Conservation (phyloP, 1,140 invertebrate species). For the Polyergus mexicanus region DNA sequence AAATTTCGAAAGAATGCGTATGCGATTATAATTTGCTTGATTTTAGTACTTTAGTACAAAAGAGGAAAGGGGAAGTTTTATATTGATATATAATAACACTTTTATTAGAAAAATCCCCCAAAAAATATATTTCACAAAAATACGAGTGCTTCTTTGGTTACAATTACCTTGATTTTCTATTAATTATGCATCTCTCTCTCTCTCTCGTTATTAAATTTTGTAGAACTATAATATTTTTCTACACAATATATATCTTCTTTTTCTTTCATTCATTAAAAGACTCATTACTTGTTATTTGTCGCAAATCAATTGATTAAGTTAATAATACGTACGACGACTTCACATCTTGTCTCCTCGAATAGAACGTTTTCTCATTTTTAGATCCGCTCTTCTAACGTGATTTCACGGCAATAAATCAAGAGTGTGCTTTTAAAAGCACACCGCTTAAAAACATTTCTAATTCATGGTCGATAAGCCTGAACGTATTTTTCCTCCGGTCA, state of each 20-base stretch:
- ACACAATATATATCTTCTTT: neutral
- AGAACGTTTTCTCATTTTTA: neutral
- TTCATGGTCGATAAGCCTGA: neutral
- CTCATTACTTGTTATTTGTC: neutral
- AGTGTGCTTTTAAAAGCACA: neutral
- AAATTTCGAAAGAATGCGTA: neutral
- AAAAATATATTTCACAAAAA: neutral
- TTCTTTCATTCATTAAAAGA: neutral
- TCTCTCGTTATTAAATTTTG: neutral
- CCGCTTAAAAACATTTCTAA: conserved; percentile 23
- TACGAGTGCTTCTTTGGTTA: neutral
- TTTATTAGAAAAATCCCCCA: neutral
- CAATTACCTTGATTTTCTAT: neutral
- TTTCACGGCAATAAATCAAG: conserved; percentile 36
- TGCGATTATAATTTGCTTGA: neutral
- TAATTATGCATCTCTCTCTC: neutral
- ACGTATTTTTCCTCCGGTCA: conserved; percentile 28
- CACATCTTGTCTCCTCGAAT: neutral
- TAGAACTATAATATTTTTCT: neutral
- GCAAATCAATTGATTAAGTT: neutral
- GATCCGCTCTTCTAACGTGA: neutral
- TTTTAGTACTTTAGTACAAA: neutral
- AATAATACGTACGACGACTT: neutral
- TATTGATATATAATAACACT: neutral
- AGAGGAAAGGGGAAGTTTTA: neutral